Conservation (phyloP, 2,888 invertebrate species). For the Melieria crassipennis region DNA sequence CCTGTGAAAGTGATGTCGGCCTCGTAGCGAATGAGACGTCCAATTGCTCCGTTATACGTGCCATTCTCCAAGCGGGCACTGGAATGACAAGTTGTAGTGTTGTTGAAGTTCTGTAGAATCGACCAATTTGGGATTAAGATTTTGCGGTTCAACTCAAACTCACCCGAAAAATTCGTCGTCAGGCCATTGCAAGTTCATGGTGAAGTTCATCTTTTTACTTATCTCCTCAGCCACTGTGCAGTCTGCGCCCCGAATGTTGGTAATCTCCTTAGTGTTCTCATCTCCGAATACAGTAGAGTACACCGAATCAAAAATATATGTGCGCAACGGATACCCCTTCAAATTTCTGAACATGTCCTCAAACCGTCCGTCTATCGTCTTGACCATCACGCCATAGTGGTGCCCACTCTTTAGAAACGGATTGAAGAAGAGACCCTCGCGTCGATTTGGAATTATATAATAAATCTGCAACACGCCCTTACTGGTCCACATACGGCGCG, state of each 20-base stretch:
- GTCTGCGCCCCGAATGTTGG: conserved; percentile 55
- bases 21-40: conserved; percentile 57
- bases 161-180: conserved; percentile 60
- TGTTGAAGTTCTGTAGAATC: no score
- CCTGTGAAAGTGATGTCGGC: conserved; percentile 63
- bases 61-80: conserved; percentile 61
- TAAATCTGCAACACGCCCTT: conserved; percentile 52
- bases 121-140: not conserved
- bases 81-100: conserved; percentile 24
- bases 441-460: conserved; percentile 44
- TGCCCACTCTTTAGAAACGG: conserved; percentile 47
- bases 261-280: conserved; percentile 36
- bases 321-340: conserved; percentile 57
- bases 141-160: conserved; percentile 28
- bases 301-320: conserved; percentile 60
- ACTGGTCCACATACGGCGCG: conserved; percentile 48
- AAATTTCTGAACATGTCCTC: conserved; percentile 50
- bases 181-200: conserved; percentile 51
- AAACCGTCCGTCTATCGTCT: conserved; percentile 35
- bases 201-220: conserved; percentile 55
- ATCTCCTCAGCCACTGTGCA: conserved; percentile 53
- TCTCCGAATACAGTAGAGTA: conserved; percentile 52
- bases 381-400: conserved; percentile 10
- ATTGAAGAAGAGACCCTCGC: conserved; percentile 49
- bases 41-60: conserved; percentile 61